Evolutionary conservation across 2,797 vertebrate species (phyloP).

Genomic region (Danio choprae): DNA sequence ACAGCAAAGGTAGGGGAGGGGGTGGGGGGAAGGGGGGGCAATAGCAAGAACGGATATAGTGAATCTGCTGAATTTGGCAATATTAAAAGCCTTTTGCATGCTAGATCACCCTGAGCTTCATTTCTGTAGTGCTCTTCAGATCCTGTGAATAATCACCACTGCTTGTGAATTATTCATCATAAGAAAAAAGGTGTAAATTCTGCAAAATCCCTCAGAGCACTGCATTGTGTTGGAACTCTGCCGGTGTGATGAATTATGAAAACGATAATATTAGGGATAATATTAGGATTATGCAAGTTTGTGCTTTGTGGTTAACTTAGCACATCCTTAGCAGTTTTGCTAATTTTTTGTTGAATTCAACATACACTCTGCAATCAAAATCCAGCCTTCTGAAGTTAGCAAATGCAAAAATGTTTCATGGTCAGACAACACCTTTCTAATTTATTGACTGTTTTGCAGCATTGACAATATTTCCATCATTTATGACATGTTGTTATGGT

Average conservation of each 20-base stretch:
- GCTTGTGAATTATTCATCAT: conserved; percentile 42
- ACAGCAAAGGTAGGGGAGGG: conserved; percentile 13
- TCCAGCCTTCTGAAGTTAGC: background rate
- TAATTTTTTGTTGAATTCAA: background rate
- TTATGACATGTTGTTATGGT: too few relatives aligned
- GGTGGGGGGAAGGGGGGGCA: background rate
- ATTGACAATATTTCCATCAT: too few relatives aligned
- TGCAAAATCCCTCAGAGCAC: conserved; percentile 22
- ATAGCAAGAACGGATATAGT: conserved; percentile 58
- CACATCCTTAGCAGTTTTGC: background rate
- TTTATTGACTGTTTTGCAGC: background rate
- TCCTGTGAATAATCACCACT: conserved; percentile 14
- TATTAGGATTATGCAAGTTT: conserved; percentile 23
- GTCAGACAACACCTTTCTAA: background rate
- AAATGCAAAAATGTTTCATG: background rate
- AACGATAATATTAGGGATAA: conserved; percentile 30
- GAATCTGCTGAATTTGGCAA: background rate
- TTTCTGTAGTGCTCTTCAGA: conserved; percentile 18
- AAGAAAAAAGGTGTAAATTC: conserved; percentile 34
- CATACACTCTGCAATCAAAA: background rate
- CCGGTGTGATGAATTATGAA: conserved; percentile 50
- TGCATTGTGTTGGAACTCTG: conserved; percentile 10
- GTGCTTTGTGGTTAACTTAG: conserved; percentile 2
- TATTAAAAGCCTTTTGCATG: conserved; percentile 1
- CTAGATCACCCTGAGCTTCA: conserved; percentile 1